phyloP scores from a whole-genome alignment of 1,140 invertebrate genomes.

The Amphibalanus amphitrite region DNA sequence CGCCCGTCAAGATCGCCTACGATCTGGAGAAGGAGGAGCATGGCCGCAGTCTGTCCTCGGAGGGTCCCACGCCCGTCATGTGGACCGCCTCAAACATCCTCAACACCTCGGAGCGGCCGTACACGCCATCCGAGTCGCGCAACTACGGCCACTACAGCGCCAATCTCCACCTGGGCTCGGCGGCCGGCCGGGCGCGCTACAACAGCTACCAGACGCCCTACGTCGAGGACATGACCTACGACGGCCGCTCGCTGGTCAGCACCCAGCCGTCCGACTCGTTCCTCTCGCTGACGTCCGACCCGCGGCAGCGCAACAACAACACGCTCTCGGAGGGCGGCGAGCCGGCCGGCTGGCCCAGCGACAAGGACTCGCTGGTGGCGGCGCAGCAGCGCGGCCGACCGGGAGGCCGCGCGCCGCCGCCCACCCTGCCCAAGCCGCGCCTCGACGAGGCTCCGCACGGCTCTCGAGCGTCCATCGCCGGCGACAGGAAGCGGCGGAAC shows the following conservation, averaged over 20 bases:
- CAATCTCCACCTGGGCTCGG: not conserved
- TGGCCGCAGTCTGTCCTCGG: not conserved
- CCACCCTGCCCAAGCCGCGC: not conserved
- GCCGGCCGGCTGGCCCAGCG: not conserved
- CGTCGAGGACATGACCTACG: too few species aligned
- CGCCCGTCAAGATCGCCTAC: not conserved
- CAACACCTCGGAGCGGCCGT: not conserved
- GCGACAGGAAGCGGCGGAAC: not conserved
- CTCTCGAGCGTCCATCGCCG: not conserved
- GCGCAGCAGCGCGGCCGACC: not conserved
- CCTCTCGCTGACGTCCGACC: not conserved
- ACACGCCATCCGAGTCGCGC: not conserved
- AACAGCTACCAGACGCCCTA: conserved; percentile 1
- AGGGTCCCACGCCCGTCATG: not conserved
- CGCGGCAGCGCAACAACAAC: too few species aligned
- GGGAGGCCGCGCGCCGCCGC: not conserved
- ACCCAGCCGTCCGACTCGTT: not conserved
- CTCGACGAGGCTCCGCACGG: not conserved
- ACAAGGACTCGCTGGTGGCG: not conserved
- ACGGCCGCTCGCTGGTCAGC: not conserved
- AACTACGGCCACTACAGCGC: not conserved
- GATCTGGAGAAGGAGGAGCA: not conserved
- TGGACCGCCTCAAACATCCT: not conserved
- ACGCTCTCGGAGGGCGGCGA: not conserved
- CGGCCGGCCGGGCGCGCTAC: not conserved